A percentile compares a stretch with the other conserved stretches of the same genome.
These are phyloP conservation scores for Himalopsyche anomala DNA, from an alignment of 2,888 invertebrate species.

Conservation along the genomic window DNA sequence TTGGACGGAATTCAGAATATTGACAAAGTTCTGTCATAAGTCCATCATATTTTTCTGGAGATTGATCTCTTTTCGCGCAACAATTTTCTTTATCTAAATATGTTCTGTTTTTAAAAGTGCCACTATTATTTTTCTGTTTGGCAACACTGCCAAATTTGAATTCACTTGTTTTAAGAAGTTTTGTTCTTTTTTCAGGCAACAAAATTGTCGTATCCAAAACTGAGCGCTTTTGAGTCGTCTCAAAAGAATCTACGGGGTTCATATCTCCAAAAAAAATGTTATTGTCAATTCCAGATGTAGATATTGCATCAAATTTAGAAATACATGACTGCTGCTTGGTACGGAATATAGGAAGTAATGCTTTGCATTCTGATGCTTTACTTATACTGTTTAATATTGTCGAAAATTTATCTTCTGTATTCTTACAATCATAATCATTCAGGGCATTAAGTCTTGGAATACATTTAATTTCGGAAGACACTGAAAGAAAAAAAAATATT, in stretches of 20 bases:
- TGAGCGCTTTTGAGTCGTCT: neutral
- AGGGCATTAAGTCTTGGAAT: no score
- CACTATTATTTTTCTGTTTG: neutral
- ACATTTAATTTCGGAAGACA: no score
- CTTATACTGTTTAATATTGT: no score
- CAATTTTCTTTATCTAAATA: neutral
- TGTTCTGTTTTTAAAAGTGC: neutral
- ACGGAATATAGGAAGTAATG: neutral
- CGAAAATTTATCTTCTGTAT: no score
- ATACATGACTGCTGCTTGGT: neutral
- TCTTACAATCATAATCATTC: no score
- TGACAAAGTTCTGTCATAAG: neutral
- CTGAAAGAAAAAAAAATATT: no score
- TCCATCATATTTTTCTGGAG: no score
- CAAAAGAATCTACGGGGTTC: neutral
- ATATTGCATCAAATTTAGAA: constrained; percentile 12
- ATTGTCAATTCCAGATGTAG: neutral
- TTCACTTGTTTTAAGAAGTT: neutral
- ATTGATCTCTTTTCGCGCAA: neutral
- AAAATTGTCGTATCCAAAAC: neutral
- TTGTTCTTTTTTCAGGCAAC: neutral
- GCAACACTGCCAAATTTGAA: no score
- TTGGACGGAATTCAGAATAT: neutral
- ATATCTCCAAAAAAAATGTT: neutral
- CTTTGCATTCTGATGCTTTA: neutral